Evolutionary conservation across 2,113 vertebrate species (phyloP), one percentile per base, ranked within the genome.

Genomic region (Hypocryptadius cinnamomeus): DNA sequence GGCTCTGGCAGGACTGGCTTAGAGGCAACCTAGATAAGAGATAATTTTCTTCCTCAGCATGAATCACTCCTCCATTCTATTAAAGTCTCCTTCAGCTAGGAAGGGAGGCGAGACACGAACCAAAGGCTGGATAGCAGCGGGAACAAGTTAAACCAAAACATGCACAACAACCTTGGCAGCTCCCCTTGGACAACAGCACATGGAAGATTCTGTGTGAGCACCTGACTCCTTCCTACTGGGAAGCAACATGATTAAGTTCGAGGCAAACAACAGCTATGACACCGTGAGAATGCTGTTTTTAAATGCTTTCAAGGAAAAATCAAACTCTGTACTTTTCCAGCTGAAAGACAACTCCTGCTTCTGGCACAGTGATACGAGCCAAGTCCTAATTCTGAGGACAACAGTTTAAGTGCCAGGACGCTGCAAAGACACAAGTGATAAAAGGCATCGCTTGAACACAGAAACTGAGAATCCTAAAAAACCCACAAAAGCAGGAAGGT

Each of bases 291-390:
- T 0, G 3, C 39, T 33, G 35, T 31, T 89, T 83, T 85, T 37
- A 27, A 86, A 94, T 47, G 74, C 93, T 91, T 88, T 93, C 95
- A 86, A 94, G 91, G 94, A 88, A 92, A 94, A 87, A 90, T 85
- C 91, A 91, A 93, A 89, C 83, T 89, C n/a, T n/a, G 72, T 93
- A 66, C 72, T 91, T 85, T 70, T 92, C 91, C 93, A 91, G 68
- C 50, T 81, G 73, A 92, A 88, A 96, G 66, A 68, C 66, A 90
- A 42, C 60, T 85, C 70, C 84, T 37, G 65, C 54, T 48, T 57
- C 86, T 79, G 68, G 40, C 79, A 59, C 70, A 51, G 91, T 31
- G 87, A 71, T 7, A 39, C 0, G 2, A 94, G 89, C 87, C 94
- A 95, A 88, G 79, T 35, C 69, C 85, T 70, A 57, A 56, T 85